Evolutionary conservation across 30 jellyfish, hydroid and myxozoan genomes (phyloP), one percentile per base, ranked within the genome.

Genomic region (Aurelia sp.): DNA sequence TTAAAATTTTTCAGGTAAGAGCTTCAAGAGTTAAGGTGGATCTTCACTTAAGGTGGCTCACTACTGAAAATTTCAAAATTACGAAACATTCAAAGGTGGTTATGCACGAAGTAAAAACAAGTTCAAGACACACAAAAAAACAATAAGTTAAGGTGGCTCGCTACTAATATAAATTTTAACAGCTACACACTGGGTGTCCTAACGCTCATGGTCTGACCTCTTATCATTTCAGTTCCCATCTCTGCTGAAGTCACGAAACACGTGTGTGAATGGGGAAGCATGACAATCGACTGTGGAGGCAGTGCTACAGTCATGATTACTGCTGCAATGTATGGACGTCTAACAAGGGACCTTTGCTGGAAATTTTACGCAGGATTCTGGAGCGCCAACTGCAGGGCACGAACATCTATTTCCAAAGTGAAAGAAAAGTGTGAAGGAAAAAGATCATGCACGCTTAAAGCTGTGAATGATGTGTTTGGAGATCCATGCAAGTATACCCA

Each of bases 361-460:
- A 64, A 64, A 21, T 13, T n/a, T n/a, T n/a, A 21, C 51, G 16
- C 21, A 13, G 10, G 18, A 13, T 13, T 21, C 40, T 64, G 75
- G 75, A 21, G 41, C 75, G 21, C 33, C 15, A 64, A 7, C 75
- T 64, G 75, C 41, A n/a, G 6, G n/a, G 55, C 75, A 17, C 5
- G 24, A 44, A n/a, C 35, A 4, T 64, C 75, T 64, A n/a, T 64
- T 16, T 12, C 51, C 40, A 48, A 35, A 18, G 72, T 48, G 73
- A 53, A 44, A 71, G 57, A 16, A 13, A 38, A 5, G 41, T 74
- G 86, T 48, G 48, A 74, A 33, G 86, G 86, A 17, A 74, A 74
- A 24, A 40, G 57, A 22, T 24, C 72, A 19, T 74, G 86, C 72
- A 21, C 30, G 0, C 31, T 74, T 40, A 35, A 33, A n/a, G 72